phyloP scores from a whole-genome alignment of 2,888 invertebrate species.

The Amiota mariae region DNA sequence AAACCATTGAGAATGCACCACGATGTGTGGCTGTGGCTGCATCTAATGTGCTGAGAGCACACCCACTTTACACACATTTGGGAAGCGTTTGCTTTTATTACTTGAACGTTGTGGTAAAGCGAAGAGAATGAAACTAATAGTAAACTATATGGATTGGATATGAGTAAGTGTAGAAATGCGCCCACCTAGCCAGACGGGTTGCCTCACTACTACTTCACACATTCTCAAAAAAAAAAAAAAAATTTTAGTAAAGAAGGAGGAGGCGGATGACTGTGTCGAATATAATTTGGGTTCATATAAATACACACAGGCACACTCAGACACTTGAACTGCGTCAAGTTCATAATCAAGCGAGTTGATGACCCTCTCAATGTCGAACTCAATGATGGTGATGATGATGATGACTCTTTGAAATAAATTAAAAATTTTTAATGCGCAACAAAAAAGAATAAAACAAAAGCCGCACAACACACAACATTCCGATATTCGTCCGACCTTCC shows the following conservation, averaged over 20 bases:
- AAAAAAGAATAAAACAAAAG: slow-evolving; percentile 48
- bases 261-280: no score
- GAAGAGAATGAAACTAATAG: neutral
- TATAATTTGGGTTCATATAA: no score
- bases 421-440: slow-evolving; percentile 60
- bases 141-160: no score
- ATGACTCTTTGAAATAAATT: slow-evolving; percentile 60
- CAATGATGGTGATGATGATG: slow-evolving; percentile 40
- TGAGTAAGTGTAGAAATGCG: neutral
- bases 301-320: neutral
- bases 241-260: no score
- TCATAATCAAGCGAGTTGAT: slow-evolving; percentile 14
- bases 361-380: neutral
- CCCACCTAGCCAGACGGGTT: neutral
- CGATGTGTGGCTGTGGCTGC: slow-evolving; percentile 28
- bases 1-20: slow-evolving; percentile 22
- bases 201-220: neutral
- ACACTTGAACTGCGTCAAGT: neutral
- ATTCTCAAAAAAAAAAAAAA: neutral
- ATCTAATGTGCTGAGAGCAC: slow-evolving; percentile 38
- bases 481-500: neutral
- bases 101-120: neutral
- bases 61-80: slow-evolving; percentile 52
- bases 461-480: slow-evolving; percentile 18
- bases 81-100: slow-evolving; percentile 37